phyloP scores from a whole-genome alignment of 2,888 invertebrate genomes.

The Lissonota sp. region DNA sequence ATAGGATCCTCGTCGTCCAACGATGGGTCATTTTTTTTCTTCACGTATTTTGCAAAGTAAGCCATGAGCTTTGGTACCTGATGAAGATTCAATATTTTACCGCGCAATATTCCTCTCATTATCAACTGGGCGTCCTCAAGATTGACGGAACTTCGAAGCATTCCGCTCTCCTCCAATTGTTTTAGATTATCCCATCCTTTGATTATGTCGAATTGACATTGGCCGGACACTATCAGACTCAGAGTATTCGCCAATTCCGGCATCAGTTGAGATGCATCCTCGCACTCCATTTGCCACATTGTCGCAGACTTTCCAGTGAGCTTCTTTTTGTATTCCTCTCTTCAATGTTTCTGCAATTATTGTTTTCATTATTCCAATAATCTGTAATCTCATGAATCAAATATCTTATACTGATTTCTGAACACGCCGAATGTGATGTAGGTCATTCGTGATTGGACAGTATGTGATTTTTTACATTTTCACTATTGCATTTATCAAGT shows the following conservation, averaged over 20 bases:
- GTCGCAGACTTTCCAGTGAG: not conserved
- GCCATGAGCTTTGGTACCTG: conserved; percentile 74
- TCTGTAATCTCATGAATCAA: too few species aligned
- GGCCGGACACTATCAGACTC: conserved; percentile 55
- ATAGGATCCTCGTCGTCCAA: conserved; percentile 64
- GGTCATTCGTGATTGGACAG: too few species aligned
- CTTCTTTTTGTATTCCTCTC: not conserved
- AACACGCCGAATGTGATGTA: too few species aligned
- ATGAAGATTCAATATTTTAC: conserved; percentile 67
- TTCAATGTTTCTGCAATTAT: not conserved
- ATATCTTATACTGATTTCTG: too few species aligned
- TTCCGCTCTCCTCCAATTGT: conserved; percentile 48
- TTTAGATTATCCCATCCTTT: conserved; percentile 60
- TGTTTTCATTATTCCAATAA: too few species aligned
- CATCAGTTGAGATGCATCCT: conserved; percentile 50
- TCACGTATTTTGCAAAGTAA: conserved; percentile 76
- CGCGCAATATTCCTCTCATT: conserved; percentile 44
- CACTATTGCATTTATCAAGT: too few species aligned
- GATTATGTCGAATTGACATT: conserved; percentile 47
- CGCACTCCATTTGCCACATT: conserved; percentile 63
- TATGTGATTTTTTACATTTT: too few species aligned
- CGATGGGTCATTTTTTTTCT: conserved; percentile 52
- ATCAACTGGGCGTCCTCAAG: conserved; percentile 45
- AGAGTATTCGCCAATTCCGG: conserved; percentile 56
- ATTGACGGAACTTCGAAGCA: conserved; percentile 29